phyloP scores from a whole-genome alignment of 2,888 invertebrate genomes.

The Spodoptera exigua region DNA sequence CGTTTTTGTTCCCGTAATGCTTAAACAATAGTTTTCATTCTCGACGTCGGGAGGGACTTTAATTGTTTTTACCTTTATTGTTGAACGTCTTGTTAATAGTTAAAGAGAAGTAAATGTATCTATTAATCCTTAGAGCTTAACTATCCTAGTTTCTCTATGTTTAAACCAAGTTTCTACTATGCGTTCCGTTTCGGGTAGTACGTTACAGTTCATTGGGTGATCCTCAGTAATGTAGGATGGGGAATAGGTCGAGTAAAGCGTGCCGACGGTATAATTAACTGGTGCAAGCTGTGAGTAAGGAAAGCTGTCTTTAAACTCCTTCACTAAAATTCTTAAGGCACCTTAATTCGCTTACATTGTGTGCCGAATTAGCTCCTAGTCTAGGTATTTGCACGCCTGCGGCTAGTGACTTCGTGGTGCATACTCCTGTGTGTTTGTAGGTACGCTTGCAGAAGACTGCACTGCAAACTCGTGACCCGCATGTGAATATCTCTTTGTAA shows the following conservation, averaged over 20 bases:
- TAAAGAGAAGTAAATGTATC: slow-evolving; percentile 8
- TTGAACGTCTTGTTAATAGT: slow-evolving; percentile 30
- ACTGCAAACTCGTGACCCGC: slow-evolving; percentile 35
- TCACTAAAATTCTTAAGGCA: slow-evolving; percentile 62
- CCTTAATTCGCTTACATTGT: slow-evolving; percentile 62
- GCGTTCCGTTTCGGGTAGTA: slow-evolving; percentile 34
- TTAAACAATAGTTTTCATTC: slow-evolving; percentile 65
- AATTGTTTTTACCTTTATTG: slow-evolving; percentile 36
- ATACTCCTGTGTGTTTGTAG: slow-evolving; percentile 16
- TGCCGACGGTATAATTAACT: slow-evolving; percentile 69
- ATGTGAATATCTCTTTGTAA: slow-evolving; percentile 33
- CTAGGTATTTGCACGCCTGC: slow-evolving; percentile 24
- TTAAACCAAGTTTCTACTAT: slow-evolving; percentile 9
- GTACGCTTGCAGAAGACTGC: slow-evolving; percentile 19
- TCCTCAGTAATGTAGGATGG: slow-evolving; percentile 50
- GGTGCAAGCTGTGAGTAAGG: slow-evolving; percentile 56
- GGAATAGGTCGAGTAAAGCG: slow-evolving; percentile 54
- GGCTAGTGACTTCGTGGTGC: slow-evolving; percentile 21
- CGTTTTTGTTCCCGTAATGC: slow-evolving; percentile 70
- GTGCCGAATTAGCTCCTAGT: slow-evolving; percentile 48
- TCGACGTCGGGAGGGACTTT: slow-evolving; percentile 15
- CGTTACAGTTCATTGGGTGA: slow-evolving; percentile 55
- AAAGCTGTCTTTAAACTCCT: slow-evolving; percentile 65
- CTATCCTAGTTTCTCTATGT: neutral
- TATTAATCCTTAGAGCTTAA: slow-evolving; percentile 6